Evolutionary conservation across 2,888 invertebrate species (phyloP).

Genomic region (Megaustenia siamemsis): DNA sequence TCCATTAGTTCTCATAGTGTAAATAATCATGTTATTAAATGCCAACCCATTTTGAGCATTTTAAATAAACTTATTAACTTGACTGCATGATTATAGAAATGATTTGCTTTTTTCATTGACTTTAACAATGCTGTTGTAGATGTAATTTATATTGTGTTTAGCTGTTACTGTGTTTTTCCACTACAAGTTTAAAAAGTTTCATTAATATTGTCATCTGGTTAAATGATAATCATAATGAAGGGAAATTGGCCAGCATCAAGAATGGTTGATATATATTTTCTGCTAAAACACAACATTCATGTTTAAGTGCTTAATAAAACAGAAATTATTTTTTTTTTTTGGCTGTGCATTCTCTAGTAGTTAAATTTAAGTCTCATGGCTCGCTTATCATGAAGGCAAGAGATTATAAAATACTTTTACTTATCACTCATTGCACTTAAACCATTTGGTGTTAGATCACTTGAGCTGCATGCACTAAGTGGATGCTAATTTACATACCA

Average conservation of each 20-base stretch:
- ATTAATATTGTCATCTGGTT: not conserved
- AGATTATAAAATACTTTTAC: not conserved
- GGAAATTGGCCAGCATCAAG: not conserved
- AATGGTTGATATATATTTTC: not conserved
- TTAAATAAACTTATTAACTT: not conserved
- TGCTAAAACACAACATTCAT: not conserved
- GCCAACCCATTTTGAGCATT: not conserved
- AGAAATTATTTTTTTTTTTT: no score
- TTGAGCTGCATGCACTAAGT: not conserved
- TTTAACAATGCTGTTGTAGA: not conserved
- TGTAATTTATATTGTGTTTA: not conserved
- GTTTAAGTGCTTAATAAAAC: no score
- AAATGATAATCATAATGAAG: constrained; percentile 1
- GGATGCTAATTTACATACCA: not conserved
- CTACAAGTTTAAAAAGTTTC: not conserved
- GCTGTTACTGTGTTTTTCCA: not conserved
- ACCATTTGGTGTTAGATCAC: not conserved
- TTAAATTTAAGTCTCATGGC: not conserved
- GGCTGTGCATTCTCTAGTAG: no score
- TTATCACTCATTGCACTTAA: not conserved
- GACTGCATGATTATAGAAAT: not conserved
- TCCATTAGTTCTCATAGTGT: not conserved
- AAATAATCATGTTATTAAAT: constrained; percentile 8
- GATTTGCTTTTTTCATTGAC: not conserved
- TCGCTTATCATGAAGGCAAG: constrained; percentile 23